Conservation (phyloP, 2,888 invertebrate genomes). For the Macrosiphum euphorbiae region DNA sequence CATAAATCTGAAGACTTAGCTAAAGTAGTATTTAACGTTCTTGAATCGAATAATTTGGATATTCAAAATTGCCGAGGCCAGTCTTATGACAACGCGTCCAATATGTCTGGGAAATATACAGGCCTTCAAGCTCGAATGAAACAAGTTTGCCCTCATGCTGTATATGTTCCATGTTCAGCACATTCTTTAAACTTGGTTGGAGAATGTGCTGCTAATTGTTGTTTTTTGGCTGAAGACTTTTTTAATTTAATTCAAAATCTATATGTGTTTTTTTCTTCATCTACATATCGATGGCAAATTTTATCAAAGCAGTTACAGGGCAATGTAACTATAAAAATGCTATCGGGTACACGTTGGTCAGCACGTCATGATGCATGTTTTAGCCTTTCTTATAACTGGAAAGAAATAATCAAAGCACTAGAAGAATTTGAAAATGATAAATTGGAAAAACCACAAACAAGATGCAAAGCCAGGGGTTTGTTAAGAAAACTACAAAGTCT, state of each 20-base stretch:
- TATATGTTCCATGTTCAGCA: slow-evolving; percentile 68
- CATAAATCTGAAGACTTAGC: slow-evolving; percentile 69
- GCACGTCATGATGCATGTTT: slow-evolving; percentile 45
- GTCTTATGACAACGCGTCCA: slow-evolving; percentile 69
- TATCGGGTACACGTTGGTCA: slow-evolving; percentile 25
- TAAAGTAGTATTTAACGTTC: slow-evolving; percentile 61
- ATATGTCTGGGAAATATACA: slow-evolving; percentile 68
- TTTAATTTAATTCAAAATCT: slow-evolving; percentile 25
- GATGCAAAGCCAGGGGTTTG: slow-evolving; percentile 14
- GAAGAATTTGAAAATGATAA: slow-evolving; percentile 33
- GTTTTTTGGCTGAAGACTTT: slow-evolving; percentile 1
- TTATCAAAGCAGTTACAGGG: slow-evolving; percentile 4
- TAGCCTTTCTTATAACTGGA: slow-evolving; percentile 11
- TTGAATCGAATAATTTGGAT: slow-evolving; percentile 66
- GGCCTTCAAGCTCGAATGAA: slow-evolving; percentile 68
- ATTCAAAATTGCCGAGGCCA: slow-evolving; percentile 68
- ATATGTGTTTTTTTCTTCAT: slow-evolving; percentile 25
- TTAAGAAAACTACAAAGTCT: slow-evolving; percentile 11
- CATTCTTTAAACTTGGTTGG: slow-evolving; percentile 68
- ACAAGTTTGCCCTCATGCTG: slow-evolving; percentile 67
- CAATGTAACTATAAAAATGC: slow-evolving; percentile 39
- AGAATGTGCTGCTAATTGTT: slow-evolving; percentile 16
- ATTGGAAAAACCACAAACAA: slow-evolving; percentile 28
- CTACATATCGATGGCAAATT: background rate
- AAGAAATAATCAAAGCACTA: background rate